phyloP scores from a whole-genome alignment of 2,113 vertebrate species.

The Salminus brasiliensis region DNA sequence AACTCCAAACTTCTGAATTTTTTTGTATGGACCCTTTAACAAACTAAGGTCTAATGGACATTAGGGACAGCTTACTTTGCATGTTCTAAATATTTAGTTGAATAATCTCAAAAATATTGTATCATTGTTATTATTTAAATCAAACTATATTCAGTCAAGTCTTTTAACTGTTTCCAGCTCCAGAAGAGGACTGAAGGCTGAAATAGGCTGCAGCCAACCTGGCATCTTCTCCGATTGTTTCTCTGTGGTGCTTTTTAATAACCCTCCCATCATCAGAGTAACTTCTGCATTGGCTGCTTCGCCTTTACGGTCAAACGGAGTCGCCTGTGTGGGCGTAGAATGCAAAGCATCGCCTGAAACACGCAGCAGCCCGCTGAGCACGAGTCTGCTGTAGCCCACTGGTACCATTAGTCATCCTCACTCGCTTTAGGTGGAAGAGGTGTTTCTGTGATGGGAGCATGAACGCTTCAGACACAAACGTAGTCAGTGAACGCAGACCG shows the following conservation, averaged over 20 bases:
- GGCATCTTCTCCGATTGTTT: too few species aligned
- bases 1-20: too few species aligned
- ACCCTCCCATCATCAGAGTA: background rate
- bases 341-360: slow-evolving; percentile 48
- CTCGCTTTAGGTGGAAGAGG: slow-evolving; percentile 25
- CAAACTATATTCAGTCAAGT: too few species aligned
- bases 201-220: too few species aligned
- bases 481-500: background rate
- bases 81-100: too few species aligned
- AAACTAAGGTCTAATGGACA: too few species aligned
- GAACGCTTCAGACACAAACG: background rate
- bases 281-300: slow-evolving; percentile 25
- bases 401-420: slow-evolving; percentile 48
- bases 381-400: slow-evolving; percentile 39
- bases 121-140: too few species aligned
- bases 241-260: background rate
- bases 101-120: too few species aligned
- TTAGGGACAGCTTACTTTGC: too few species aligned
- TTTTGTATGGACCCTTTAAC: too few species aligned
- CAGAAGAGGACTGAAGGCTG: background rate
- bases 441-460: background rate
- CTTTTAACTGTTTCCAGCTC: background rate
- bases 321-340: slow-evolving; percentile 39
- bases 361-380: slow-evolving; percentile 41
- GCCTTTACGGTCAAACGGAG: slow-evolving; percentile 40